phyloP scores from a whole-genome alignment of 1,140 invertebrate genomes.

The Ditylenchus dipsaci region DNA sequence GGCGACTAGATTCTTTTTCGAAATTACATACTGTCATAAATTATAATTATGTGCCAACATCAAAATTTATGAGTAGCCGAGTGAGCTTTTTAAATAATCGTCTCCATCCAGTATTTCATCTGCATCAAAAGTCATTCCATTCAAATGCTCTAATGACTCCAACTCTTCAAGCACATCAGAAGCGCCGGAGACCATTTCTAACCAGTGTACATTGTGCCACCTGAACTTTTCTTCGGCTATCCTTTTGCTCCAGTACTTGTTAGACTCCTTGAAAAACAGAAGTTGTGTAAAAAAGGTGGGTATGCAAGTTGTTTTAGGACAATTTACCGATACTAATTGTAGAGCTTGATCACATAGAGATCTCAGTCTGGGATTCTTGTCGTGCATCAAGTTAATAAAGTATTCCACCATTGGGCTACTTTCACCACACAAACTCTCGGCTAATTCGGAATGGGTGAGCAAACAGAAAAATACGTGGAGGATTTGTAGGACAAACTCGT shows the following conservation, averaged over 20 bases:
- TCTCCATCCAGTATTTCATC: slow-evolving; percentile 20
- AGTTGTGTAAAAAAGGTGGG: neutral
- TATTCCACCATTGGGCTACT: slow-evolving; percentile 62
- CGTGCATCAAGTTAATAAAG: slow-evolving; percentile 93
- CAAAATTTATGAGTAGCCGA: too few species aligned
- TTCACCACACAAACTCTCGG: slow-evolving; percentile 68
- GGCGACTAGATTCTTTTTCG: too few species aligned
- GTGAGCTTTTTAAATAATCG: too few species aligned
- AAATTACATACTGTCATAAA: too few species aligned
- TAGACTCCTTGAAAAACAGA: slow-evolving; percentile 67
- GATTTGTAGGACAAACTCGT: slow-evolving; percentile 89
- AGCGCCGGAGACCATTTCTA: slow-evolving; percentile 76
- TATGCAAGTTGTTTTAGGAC: neutral
- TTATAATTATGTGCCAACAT: too few species aligned
- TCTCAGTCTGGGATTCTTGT: slow-evolving; percentile 86
- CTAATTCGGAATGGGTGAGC: slow-evolving; percentile 75
- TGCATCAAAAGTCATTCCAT: slow-evolving; percentile 14
- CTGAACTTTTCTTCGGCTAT: slow-evolving; percentile 91
- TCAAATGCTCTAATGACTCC: slow-evolving; percentile 5
- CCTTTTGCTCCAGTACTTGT: slow-evolving; percentile 80
- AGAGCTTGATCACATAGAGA: slow-evolving; percentile 84
- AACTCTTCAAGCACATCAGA: slow-evolving; percentile 11
- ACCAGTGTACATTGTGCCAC: slow-evolving; percentile 93
- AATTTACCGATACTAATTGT: slow-evolving; percentile 77
- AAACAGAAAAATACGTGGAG: slow-evolving; percentile 90